Conservation (phyloP, 1,140 invertebrate genomes). For the Micrasema longulum region DNA sequence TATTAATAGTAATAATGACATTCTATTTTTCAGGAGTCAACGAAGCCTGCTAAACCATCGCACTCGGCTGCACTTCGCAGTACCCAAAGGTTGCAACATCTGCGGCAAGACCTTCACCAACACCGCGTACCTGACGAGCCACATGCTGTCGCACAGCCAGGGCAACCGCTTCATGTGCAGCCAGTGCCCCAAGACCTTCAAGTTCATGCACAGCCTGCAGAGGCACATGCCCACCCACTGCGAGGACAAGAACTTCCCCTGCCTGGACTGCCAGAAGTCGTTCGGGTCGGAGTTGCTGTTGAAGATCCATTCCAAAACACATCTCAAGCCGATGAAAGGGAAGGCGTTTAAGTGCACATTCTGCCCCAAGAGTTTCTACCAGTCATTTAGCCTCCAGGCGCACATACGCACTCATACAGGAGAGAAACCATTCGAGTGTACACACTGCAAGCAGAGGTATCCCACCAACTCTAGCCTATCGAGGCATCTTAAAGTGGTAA, state of each 20-base stretch:
- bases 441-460: conserved; percentile 65
- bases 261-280: conserved; percentile 70
- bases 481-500: conserved; percentile 64
- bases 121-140: conserved; percentile 54
- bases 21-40: conserved; percentile 54
- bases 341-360: conserved; percentile 60
- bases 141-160: conserved; percentile 57
- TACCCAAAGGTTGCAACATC: conserved; percentile 57
- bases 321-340: conserved; percentile 60
- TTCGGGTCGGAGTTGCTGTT: conserved; percentile 73
- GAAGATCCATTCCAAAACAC: conserved; percentile 70
- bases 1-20: neutral
- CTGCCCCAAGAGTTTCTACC: conserved; percentile 63
- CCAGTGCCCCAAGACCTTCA: conserved; percentile 62
- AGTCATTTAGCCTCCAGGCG: conserved; percentile 60
- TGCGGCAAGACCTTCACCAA: conserved; percentile 56
- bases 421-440: conserved; percentile 64
- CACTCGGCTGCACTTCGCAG: conserved; percentile 22
- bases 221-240: conserved; percentile 67
- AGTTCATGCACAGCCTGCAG: conserved; percentile 62
- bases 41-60: conserved; percentile 50
- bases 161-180: conserved; percentile 57
- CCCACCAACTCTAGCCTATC: conserved; percentile 63
- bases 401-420: no score
- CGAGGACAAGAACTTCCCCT: conserved; percentile 70